A percentile compares a stretch with the other conserved stretches of the same genome.
Evolutionary conservation across 2,113 vertebrate genomes (phyloP).

Genomic region (Rhea pennata): DNA sequence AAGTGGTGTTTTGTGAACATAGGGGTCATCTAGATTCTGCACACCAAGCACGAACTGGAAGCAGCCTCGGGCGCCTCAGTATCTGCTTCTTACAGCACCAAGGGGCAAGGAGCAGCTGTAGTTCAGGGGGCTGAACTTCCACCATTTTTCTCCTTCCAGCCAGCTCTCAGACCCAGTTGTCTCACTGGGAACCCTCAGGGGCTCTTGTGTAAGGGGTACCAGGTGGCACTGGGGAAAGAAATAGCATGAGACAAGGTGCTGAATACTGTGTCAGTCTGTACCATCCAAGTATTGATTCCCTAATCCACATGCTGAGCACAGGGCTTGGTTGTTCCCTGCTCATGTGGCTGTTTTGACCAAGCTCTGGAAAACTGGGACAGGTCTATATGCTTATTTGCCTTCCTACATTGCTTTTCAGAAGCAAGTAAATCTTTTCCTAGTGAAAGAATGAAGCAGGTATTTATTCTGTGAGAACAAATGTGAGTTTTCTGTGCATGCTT

Average conservation of each 20-base stretch:
- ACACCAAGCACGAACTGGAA: background rate
- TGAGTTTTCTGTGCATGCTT: background rate
- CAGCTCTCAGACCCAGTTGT: background rate
- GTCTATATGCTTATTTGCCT: background rate
- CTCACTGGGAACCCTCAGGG: background rate
- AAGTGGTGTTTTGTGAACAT: background rate
- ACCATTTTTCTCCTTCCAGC: background rate
- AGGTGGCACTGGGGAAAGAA: background rate
- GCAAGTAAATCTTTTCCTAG: background rate
- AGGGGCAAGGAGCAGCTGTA: background rate
- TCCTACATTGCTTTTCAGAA: background rate
- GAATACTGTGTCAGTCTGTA: too few species aligned
- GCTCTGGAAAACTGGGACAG: background rate
- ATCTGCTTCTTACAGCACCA: background rate
- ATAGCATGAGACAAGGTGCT: too few species aligned
- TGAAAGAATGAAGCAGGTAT: background rate
- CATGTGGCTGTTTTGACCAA: background rate
- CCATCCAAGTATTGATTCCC: background rate
- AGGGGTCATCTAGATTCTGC: background rate
- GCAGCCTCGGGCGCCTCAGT: background rate
- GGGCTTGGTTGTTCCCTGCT: background rate
- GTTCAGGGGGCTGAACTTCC: background rate
- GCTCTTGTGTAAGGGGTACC: background rate
- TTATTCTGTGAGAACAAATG: conserved; percentile 21
- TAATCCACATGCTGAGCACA: background rate